phyloP scores from a whole-genome alignment of 2,797 vertebrate genomes.

The Gouania willdenowi region DNA sequence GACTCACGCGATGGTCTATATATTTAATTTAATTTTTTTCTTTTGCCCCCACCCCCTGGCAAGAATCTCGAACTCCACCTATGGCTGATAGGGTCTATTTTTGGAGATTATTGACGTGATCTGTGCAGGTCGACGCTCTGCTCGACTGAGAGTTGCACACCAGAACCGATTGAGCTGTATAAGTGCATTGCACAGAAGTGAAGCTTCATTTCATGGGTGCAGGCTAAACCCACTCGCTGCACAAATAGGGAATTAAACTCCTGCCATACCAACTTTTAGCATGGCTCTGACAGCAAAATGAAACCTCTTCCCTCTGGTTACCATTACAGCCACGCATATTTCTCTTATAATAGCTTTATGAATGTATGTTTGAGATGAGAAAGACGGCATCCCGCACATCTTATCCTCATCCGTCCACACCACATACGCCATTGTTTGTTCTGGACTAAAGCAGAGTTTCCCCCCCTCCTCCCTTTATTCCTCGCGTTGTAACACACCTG shows the following conservation, averaged over 20 bases:
- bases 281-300: slow-evolving; percentile 40
- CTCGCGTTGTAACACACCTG: slow-evolving; percentile 41
- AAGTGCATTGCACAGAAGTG: slow-evolving; percentile 40
- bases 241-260: slow-evolving; percentile 52
- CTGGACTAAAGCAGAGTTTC: slow-evolving; percentile 19
- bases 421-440: slow-evolving; percentile 15
- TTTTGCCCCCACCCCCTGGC: no score
- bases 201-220: slow-evolving; percentile 62
- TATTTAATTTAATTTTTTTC: no score
- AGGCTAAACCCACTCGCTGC: slow-evolving; percentile 42
- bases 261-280: slow-evolving; percentile 41
- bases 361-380: slow-evolving; percentile 39
- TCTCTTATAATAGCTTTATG: slow-evolving; percentile 35
- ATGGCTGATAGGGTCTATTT: slow-evolving; percentile 43
- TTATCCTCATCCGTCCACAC: slow-evolving; percentile 23
- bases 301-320: slow-evolving; percentile 58
- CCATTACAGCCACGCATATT: slow-evolving; percentile 46
- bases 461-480: not conserved
- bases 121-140: slow-evolving; percentile 52
- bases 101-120: slow-evolving; percentile 15
- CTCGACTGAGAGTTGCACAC: slow-evolving; percentile 57
- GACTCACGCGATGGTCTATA: no score
- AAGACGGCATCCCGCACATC: slow-evolving; percentile 33
- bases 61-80: no score
- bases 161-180: slow-evolving; percentile 56